Conservation (phyloP, 2,888 invertebrate species). For the Ochropleura leucogaster region DNA sequence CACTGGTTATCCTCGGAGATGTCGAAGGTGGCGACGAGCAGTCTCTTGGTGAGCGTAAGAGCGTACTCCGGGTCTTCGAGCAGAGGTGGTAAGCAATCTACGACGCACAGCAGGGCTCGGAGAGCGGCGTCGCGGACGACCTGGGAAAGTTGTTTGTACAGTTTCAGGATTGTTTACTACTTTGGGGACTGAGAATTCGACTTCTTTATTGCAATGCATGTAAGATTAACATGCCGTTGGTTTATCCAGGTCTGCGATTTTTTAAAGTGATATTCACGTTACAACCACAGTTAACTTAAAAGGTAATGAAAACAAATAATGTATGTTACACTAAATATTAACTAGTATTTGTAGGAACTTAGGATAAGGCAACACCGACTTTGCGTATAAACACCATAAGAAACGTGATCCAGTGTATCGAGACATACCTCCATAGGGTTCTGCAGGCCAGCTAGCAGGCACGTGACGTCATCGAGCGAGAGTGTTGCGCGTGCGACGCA, state of each 20-base stretch:
- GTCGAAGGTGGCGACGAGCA: conserved; percentile 97
- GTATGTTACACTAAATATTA: too few species aligned
- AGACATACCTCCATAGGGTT: conserved; percentile 90
- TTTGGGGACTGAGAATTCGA: too few species aligned
- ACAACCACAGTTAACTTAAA: too few species aligned
- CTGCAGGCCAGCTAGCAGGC: conserved; percentile 94
- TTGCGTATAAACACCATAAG: too few species aligned
- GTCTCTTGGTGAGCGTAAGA: conserved; percentile 92
- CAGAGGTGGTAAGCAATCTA: conserved; percentile 93
- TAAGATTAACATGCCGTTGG: too few species aligned
- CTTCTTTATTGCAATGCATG: too few species aligned
- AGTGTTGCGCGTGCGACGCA: conserved; percentile 93
- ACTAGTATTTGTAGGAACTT: too few species aligned
- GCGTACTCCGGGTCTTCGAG: conserved; percentile 91
- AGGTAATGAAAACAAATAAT: too few species aligned
- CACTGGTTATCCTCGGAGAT: conserved; percentile 93
- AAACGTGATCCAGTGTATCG: neutral
- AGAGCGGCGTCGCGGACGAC: conserved; percentile 95
- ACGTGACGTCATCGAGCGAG: conserved; percentile 93
- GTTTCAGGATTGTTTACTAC: too few species aligned
- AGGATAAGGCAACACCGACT: too few species aligned
- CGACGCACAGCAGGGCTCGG: conserved; percentile 93
- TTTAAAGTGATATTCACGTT: too few species aligned
- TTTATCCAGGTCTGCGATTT: too few species aligned
- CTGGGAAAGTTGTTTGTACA: conserved; percentile 58